These are phyloP conservation scores for Alces alces DNA, from an alignment of 2,113 vertebrate species.

Conservation along the genomic window DNA sequence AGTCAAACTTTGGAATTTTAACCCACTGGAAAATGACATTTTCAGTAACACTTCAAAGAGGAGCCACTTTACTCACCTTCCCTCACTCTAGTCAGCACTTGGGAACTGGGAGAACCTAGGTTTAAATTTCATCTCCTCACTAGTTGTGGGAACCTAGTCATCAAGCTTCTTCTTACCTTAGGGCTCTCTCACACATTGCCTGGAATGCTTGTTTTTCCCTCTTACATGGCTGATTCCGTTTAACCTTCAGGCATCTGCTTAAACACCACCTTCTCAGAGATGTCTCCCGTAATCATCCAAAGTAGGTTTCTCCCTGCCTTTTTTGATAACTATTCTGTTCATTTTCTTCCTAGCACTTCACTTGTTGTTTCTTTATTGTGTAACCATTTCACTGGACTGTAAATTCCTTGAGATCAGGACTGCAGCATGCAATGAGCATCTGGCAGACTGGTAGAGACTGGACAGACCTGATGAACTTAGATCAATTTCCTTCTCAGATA, in stretches of 20 bases:
- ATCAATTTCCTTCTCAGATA: not conserved
- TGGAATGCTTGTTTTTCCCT: not conserved
- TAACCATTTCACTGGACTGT: not conserved
- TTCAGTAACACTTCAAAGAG: not conserved
- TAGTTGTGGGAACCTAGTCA: not conserved
- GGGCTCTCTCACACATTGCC: not conserved
- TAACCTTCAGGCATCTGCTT: not conserved
- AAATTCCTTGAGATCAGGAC: not conserved
- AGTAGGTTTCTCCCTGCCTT: not conserved
- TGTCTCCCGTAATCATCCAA: not conserved
- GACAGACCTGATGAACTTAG: not conserved
- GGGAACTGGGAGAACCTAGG: not conserved
- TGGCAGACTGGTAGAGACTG: not conserved
- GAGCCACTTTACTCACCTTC: not conserved
- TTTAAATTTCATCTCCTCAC: not conserved
- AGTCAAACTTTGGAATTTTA: slow-evolving; percentile 8
- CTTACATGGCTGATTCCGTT: not conserved
- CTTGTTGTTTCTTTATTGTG: not conserved
- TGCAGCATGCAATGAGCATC: not conserved
- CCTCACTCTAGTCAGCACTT: not conserved
- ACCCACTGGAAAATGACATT: not conserved
- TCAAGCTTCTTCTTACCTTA: not conserved
- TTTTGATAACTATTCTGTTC: not conserved
- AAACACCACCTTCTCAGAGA: not conserved
- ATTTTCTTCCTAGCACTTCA: not conserved